Evolutionary conservation across 2,797 vertebrate genomes (phyloP).

Genomic region (Chromis chromis): DNA sequence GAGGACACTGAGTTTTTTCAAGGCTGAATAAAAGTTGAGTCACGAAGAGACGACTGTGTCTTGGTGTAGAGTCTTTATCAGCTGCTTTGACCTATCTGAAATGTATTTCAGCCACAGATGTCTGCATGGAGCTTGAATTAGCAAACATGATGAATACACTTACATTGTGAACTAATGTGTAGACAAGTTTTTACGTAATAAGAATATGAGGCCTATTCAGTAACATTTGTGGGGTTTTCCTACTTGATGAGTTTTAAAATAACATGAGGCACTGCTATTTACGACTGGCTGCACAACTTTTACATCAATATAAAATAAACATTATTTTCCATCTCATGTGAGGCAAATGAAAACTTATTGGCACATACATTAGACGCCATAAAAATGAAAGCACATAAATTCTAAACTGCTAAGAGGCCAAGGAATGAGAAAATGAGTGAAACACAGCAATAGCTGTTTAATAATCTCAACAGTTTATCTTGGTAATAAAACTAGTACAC

Average conservation of each 20-base stretch:
- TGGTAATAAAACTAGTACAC: conserved; percentile 6
- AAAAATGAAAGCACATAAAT: background rate
- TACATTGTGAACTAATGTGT: background rate
- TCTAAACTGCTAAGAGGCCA: background rate
- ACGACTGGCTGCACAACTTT: background rate
- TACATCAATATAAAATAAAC: background rate
- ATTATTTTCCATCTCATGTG: background rate
- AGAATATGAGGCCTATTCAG: background rate
- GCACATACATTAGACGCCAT: background rate
- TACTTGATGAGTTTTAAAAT: background rate
- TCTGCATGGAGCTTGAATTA: background rate
- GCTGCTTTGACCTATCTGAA: conserved; percentile 1
- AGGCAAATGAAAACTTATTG: conserved; percentile 1
- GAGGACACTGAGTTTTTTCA: conserved; percentile 22
- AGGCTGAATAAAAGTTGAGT: conserved; percentile 18
- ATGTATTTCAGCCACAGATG: conserved; percentile 10
- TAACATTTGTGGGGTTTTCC: background rate
- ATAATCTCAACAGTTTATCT: conserved; percentile 9
- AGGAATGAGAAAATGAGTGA: background rate
- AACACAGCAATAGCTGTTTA: background rate
- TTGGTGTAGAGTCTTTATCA: background rate
- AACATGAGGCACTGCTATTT: background rate
- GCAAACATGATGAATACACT: background rate
- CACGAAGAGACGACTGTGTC: conserved; percentile 2
- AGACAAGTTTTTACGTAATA: background rate